phyloP scores from a whole-genome alignment of 1,140 invertebrate genomes.

The Ephestia elutella region DNA sequence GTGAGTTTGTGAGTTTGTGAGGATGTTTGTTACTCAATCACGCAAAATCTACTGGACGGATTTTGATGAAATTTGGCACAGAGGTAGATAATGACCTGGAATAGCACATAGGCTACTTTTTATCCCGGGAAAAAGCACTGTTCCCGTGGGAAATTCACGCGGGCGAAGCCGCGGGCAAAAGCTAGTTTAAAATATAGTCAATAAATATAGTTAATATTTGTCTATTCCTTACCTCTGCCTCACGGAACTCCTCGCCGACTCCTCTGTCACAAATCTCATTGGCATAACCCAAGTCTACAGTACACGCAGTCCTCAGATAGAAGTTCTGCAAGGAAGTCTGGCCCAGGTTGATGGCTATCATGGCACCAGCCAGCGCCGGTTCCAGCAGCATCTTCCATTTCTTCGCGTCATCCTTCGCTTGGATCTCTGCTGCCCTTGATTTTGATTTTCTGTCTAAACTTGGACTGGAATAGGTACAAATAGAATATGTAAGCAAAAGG shows the following conservation, averaged over 20 bases:
- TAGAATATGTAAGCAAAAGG: not conserved
- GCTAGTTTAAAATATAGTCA: no score
- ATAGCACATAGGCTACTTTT: no score
- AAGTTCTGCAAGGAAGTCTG: slow-evolving; percentile 66
- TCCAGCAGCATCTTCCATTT: slow-evolving; percentile 55
- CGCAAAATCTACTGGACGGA: no score
- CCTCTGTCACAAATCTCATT: slow-evolving; percentile 50
- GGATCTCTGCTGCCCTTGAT: slow-evolving; percentile 5
- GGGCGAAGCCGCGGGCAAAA: no score
- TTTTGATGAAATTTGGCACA: no score
- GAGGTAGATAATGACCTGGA: no score
- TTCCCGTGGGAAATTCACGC: no score
- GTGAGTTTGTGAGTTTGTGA: no score
- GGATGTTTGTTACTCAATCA: no score
- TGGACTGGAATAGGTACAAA: not conserved
- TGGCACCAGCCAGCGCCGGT: slow-evolving; percentile 56
- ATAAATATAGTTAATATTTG: no score
- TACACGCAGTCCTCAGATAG: slow-evolving; percentile 61
- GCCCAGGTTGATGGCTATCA: slow-evolving; percentile 64
- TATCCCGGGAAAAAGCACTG: no score
- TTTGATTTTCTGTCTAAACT: slow-evolving; percentile 6
- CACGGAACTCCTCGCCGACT: slow-evolving; percentile 53
- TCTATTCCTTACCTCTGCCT: slow-evolving; percentile 44
- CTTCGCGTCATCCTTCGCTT: slow-evolving; percentile 15
- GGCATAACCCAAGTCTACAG: slow-evolving; percentile 47